A percentile compares a stretch with the other conserved stretches of the same genome.
These are phyloP conservation scores for Panopea generosa DNA, from an alignment of 2,888 invertebrate genomes.

Conservation along the genomic window DNA sequence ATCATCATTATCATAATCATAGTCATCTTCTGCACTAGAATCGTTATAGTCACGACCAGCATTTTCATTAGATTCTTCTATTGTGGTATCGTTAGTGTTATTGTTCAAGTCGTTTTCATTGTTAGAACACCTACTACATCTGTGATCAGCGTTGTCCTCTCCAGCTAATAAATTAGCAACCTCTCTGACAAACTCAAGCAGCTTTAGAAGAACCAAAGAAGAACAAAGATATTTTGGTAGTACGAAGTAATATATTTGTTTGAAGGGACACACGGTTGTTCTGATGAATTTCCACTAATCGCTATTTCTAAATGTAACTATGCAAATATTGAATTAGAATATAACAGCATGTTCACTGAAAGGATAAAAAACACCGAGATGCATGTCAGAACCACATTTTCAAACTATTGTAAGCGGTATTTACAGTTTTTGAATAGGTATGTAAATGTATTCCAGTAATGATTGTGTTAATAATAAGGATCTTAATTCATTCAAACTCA, in stretches of 20 bases:
- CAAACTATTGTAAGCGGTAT: no score
- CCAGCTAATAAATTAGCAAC: slow-evolving; percentile 45
- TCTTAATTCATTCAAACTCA: no score
- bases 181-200: slow-evolving; percentile 54
- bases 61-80: slow-evolving; percentile 1
- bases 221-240: neutral
- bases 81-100: neutral
- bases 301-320: no score
- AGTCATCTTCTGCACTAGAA: slow-evolving; percentile 16
- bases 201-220: slow-evolving; percentile 27
- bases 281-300: no score
- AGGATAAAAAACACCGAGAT: no score
- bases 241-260: neutral
- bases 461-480: no score
- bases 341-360: no score
- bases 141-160: slow-evolving; percentile 21
- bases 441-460: no score
- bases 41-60: slow-evolving; percentile 21
- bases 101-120: slow-evolving; percentile 14
- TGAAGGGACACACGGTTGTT: no score
- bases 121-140: slow-evolving; percentile 42
- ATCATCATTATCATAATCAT: slow-evolving; percentile 26
- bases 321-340: no score
- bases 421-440: no score
- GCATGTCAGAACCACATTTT: no score